Evolutionary conservation across 2,888 invertebrate species (phyloP).

Genomic region (Dicyrtoma fusca): DNA sequence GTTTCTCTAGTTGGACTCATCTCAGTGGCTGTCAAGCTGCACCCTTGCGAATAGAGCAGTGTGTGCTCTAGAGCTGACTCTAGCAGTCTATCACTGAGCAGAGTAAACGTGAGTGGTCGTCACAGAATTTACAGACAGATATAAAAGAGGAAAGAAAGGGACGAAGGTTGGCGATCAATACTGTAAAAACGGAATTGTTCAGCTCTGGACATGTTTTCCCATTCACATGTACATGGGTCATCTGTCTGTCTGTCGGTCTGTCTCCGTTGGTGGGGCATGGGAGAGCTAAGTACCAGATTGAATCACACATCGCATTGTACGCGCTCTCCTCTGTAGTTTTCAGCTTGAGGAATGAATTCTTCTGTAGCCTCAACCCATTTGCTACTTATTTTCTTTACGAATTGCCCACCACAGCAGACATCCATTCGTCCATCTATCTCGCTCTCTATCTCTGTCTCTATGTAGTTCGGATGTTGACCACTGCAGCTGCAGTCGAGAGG

Average conservation of each 20-base stretch:
- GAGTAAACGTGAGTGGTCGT: too few species aligned
- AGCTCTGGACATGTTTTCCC: not conserved
- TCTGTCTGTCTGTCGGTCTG: not conserved
- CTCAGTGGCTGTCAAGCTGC: not conserved
- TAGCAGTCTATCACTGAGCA: too few species aligned
- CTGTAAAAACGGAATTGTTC: slow-evolving; percentile 3
- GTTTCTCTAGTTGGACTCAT: not conserved
- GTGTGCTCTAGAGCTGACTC: too few species aligned
- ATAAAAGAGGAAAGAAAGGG: not conserved
- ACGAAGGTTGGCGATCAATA: not conserved
- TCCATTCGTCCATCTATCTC: not conserved
- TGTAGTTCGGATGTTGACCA: too few species aligned
- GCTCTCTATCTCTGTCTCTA: too few species aligned
- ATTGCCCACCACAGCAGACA: slow-evolving; percentile 14
- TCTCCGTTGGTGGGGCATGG: too few species aligned
- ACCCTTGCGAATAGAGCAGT: not conserved
- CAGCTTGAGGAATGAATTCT: not conserved
- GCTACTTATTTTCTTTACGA: slow-evolving; percentile 10
- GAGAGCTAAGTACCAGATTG: too few species aligned
- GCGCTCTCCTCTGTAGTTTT: too few species aligned
- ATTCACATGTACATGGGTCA: too few species aligned
- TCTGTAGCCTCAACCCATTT: not conserved
- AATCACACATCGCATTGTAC: too few species aligned
- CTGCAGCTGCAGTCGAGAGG: not conserved
- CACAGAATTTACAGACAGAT: too few species aligned